Base-by-base conservation (phyloP, 2,113 vertebrate species). In the Siniperca knerii region DNA sequence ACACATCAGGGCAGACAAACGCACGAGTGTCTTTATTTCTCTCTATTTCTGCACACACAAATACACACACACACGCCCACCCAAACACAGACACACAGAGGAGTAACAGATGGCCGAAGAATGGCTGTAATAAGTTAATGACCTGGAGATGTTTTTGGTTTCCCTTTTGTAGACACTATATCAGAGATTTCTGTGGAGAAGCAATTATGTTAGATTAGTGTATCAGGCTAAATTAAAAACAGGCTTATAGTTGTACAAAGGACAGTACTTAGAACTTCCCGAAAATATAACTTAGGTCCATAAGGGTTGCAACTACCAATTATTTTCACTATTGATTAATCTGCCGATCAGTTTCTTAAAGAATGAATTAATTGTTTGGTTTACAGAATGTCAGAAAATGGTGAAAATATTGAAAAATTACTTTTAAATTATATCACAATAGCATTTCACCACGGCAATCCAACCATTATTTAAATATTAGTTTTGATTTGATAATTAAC, bases 1-100 rank as follows among this genome's bases (percentile, higher is more conserved):
- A 48, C 46, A 60, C 61, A 21, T 6, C 8, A 64, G 61, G 40
- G 13, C 62, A 42, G 10, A 23, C 35, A 42, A 23, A 66, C 55
- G 78, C 40, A 37, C 25, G 11, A 50, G 13, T 48, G 8, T 48
- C 4, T 18, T 8, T 66, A 18, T 18, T 69, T 48, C 2, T 48
- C 25, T 44, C 13, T 18, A 52, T 52, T 52, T 52, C 5, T 20
- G 50, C 4, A 48, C 46, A 48, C 35, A 44, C 33, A 65, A 9
- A 23, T 15, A 67, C 20, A 48, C 35, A 44, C 33, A 65, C 12
- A 23, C 20, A 67, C 20, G 35, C 82, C 74, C 42, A 42, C 46
- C 75, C 69, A 64, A 65, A 74, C 52, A 79, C 15, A 82, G 12
- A 69, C 16, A 83, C 61, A 55, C 71, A 77, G 44, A 54, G 40